Conservation (phyloP, 2,797 vertebrate genomes). For the Falco peregrinus region DNA sequence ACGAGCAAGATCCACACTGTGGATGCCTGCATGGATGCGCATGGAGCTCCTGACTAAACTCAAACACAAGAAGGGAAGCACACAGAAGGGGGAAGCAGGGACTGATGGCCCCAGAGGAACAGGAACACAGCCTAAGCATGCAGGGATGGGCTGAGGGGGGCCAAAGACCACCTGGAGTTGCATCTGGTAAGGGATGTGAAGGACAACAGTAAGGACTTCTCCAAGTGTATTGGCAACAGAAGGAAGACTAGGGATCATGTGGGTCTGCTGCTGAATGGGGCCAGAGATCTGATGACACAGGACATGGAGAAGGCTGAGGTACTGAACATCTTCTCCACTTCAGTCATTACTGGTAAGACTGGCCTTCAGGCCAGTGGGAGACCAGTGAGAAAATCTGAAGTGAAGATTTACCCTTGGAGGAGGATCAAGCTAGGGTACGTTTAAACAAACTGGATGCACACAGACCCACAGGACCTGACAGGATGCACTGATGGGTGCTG, state of each 20-base stretch:
- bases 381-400: not conserved
- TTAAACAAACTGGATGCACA: not conserved
- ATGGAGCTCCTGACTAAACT: not conserved
- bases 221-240: not conserved
- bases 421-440: not conserved
- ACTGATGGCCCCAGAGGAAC: not conserved
- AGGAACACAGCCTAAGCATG: not conserved
- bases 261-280: not conserved
- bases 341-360: not conserved
- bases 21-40: not conserved
- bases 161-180: not conserved
- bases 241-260: not conserved
- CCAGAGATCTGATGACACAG: not conserved
- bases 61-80: not conserved
- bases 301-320: not conserved
- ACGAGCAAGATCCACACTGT: not conserved
- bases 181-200: not conserved
- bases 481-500: fast-evolving
- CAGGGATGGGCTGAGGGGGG: not conserved
- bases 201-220: not conserved
- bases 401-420: not conserved
- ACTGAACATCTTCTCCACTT: not conserved
- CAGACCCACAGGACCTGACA: not conserved
- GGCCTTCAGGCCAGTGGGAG: not conserved
- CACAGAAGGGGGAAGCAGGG: not conserved